Evolutionary conservation across 2,888 invertebrate species (phyloP), one percentile per base, ranked within the genome.

Genomic region (Lycophotia porphyrea): DNA sequence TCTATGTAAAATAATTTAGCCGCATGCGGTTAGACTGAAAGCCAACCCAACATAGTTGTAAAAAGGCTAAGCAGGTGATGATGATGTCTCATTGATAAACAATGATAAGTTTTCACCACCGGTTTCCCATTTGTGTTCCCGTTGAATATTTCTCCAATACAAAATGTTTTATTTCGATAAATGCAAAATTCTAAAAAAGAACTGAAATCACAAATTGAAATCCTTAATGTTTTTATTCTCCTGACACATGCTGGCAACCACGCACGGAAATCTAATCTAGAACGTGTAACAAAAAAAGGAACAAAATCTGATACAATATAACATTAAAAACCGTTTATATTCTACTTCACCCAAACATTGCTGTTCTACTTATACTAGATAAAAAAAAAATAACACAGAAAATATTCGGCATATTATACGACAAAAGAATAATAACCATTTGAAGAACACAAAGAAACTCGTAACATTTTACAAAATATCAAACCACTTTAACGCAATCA

Each of bases 401-500:
- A 65, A 58, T 0, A 80, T 61, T 65, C 21, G n/a, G n/a, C 44
- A 65, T 55, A 18, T 60, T 58, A 52, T 49, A 52, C 44, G 18
- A 42, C 63, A 76, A 76, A 64, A 61, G 36, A 61, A 69, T 67
- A 66, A 71, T 21, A 71, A 27, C 49, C 47, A 27, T 39, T 81
- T 61, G 7, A 58, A 36, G 5, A 71, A 55, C 68, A 64, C 77
- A 64, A 85, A 74, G 67, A 60, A 65, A 47, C 39, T 78, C 71
- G 42, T 74, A 77, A 73, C 61, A 71, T 76, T 84, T 76, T 66
- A 58, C 67, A 36, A 71, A 81, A 84, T 68, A 84, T 85, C 68
- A 81, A 84, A 58, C 47, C 49, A 70, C 74, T 81, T 70, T 47
- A 52, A 42, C 58, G 52, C 63, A 75, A 72, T 81, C 71, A 76